phyloP scores from a whole-genome alignment of 2,888 invertebrate species.

The Sericinus montela region DNA sequence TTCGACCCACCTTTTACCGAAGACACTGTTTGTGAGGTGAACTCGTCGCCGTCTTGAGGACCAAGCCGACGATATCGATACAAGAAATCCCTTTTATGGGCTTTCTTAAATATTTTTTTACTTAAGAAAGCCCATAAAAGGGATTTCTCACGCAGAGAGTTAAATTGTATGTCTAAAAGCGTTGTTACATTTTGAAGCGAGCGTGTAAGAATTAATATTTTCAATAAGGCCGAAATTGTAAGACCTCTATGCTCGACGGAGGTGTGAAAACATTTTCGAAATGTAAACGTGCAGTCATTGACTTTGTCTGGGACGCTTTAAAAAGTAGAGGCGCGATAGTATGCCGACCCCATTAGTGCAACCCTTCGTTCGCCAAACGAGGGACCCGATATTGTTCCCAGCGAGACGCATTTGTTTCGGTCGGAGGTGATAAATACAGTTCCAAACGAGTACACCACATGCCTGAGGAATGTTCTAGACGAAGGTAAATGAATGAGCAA shows the following conservation, averaged over 20 bases:
- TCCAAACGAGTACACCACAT: constrained; percentile 1
- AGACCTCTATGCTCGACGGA: neutral
- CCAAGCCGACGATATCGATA: too few relatives aligned
- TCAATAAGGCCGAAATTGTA: neutral
- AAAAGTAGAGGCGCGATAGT: neutral
- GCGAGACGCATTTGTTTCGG: constrained; percentile 17
- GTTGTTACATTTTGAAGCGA: too few relatives aligned
- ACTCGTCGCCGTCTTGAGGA: too few relatives aligned
- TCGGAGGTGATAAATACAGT: constrained; percentile 17
- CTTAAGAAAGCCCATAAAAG: too few relatives aligned
- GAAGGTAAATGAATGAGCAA: constrained; percentile 7
- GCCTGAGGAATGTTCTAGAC: constrained; percentile 11
- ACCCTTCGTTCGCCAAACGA: constrained; percentile 9
- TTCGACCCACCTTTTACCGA: too few relatives aligned
- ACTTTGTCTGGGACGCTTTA: neutral
- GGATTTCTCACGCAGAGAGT: too few relatives aligned
- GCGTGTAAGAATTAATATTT: neutral
- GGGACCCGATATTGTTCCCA: constrained; percentile 9
- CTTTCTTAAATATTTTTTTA: too few relatives aligned
- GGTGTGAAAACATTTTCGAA: neutral
- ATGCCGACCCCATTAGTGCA: constrained; percentile 9
- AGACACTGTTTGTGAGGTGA: too few relatives aligned
- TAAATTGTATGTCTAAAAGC: too few relatives aligned
- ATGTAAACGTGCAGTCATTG: neutral
- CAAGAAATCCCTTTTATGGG: too few relatives aligned